Conservation (phyloP, 1,140 invertebrate genomes). For the Nephotettix cincticeps region DNA sequence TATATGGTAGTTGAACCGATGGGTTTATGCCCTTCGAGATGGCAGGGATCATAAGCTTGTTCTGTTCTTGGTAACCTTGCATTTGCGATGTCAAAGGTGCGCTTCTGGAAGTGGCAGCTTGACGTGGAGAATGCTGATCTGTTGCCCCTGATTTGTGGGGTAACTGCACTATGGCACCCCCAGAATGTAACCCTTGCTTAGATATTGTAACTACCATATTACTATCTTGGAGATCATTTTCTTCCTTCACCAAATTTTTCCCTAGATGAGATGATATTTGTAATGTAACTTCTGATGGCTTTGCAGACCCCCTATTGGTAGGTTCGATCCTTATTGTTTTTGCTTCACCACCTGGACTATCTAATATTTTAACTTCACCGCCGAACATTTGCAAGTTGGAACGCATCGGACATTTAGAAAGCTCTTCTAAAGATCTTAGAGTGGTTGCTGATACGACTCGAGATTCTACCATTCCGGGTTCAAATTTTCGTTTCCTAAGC, state of each 20-base stretch:
- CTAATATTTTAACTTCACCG: slow-evolving; percentile 71
- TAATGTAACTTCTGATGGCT: slow-evolving; percentile 7
- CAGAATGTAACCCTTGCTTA: slow-evolving; percentile 48
- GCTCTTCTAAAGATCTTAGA: slow-evolving; percentile 57
- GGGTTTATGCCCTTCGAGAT: slow-evolving; percentile 47
- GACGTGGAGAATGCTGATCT: neutral
- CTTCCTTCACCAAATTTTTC: slow-evolving; percentile 8
- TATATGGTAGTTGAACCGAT: slow-evolving; percentile 13
- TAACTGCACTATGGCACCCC: slow-evolving; percentile 45
- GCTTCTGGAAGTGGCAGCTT: neutral
- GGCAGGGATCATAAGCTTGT: slow-evolving; percentile 57
- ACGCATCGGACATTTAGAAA: slow-evolving; percentile 51
- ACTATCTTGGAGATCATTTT: slow-evolving; percentile 17
- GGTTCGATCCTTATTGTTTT: slow-evolving; percentile 70
- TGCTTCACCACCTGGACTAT: slow-evolving; percentile 61
- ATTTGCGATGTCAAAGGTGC: neutral
- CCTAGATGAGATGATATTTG: slow-evolving; percentile 11
- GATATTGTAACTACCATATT: slow-evolving; percentile 46
- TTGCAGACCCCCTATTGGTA: slow-evolving; percentile 26
- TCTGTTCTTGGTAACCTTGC: slow-evolving; percentile 38
- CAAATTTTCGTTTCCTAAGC: slow-evolving; percentile 30
- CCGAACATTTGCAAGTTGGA: slow-evolving; percentile 70
- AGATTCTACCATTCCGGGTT: neutral
- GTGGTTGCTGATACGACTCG: slow-evolving; percentile 47
- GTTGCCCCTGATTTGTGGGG: slow-evolving; percentile 4